Conservation (phyloP, 2,888 invertebrate genomes). For the Glaucopsyche alexis region DNA sequence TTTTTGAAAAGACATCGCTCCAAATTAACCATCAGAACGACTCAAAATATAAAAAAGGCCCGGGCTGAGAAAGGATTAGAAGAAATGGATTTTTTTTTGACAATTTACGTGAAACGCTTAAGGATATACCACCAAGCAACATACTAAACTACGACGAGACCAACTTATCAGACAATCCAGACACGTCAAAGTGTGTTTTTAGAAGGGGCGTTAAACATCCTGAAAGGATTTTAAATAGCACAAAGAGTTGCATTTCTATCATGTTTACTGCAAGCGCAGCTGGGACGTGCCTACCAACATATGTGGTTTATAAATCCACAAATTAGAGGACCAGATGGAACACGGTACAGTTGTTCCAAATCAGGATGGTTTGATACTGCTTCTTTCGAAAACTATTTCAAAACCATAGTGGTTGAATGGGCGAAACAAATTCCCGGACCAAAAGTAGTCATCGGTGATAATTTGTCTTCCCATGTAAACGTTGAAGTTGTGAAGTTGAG, state of each 20-base stretch:
- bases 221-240: constrained; percentile 37
- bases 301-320: constrained; percentile 38
- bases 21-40: constrained; percentile 14
- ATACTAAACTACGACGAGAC: constrained; percentile 42
- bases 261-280: constrained; percentile 38
- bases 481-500: constrained; percentile 36
- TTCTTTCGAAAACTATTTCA: constrained; percentile 38
- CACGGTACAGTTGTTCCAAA: constrained; percentile 39
- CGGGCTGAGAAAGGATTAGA: constrained; percentile 30
- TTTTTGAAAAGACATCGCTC: constrained; percentile 30
- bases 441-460: constrained; percentile 40
- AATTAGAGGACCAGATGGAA: constrained; percentile 36
- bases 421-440: constrained; percentile 32
- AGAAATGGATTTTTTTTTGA: constrained; percentile 34
- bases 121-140: constrained; percentile 31
- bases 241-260: constrained; percentile 37
- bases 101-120: constrained; percentile 32
- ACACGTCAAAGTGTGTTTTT: constrained; percentile 36
- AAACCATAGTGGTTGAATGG: constrained; percentile 35
- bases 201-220: constrained; percentile 37
- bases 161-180: constrained; percentile 39
- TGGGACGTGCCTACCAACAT: constrained; percentile 35
- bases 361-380: constrained; percentile 41
- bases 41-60: constrained; percentile 32
- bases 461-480: constrained; percentile 41